Base-by-base conservation (phyloP, 2,113 vertebrate genomes). In the Phoxinus phoxinus region DNA sequence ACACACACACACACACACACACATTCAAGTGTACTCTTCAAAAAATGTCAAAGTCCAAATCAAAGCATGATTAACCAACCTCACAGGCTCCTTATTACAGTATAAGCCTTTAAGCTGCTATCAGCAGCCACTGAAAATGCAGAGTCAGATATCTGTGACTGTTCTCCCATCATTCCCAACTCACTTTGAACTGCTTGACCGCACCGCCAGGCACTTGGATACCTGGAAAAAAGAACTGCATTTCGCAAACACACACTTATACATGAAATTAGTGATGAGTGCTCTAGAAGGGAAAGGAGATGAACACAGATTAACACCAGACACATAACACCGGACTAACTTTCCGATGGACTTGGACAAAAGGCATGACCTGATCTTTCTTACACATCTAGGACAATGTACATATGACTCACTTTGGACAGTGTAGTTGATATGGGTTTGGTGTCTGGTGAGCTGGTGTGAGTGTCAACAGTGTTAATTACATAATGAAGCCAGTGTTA, bases 391-490 rank as follows among this genome's bases (percentile, higher is more conserved):
- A 41, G 21, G 37, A 80, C 56, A 46, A 30, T 48, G 23, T 27
- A 41, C 53, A 59, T 23, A 56, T 27, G 73, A 77, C 27, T 77
- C 88, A 85, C 82, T 35, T 86, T 17, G 87, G 88, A 86, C 90
- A 90, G 90, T 91, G 89, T 86, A 89, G 87, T 87, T 91, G 91
- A 93, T 90, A 90, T 91, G 86, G 85, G 84, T 90, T 90, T 89
- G 86, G 91, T 91, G 71, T 11, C 8, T 81, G 25, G 41, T 46
- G 27, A 69, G 41, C 10, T 69, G 63, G 80, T 69, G 80, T 53
- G 41, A 71, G 80, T 35, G 44, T 71, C 61, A 69, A 37, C 63
- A 30, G 63, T 71, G 80, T 67, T 82, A 69, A 82, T 82, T 82
- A 82, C 65, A 35, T 82, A 82, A 69, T 82, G 63, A 82, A 82